Conservation (phyloP, 1,140 invertebrate genomes). For the Drosophila obscura region DNA sequence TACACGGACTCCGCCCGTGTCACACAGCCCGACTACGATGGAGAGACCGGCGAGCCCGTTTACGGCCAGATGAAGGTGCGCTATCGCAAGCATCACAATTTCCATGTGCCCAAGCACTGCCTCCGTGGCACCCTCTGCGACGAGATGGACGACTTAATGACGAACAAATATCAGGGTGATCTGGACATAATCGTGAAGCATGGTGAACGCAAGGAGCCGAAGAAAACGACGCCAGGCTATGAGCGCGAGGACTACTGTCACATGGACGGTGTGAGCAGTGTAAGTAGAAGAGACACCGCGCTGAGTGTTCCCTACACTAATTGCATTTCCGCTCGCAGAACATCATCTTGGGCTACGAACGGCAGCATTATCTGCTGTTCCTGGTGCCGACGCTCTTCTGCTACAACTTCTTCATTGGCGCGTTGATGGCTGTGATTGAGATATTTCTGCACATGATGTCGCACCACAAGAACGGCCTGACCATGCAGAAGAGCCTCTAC, state of each 20-base stretch:
- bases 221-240: conserved; percentile 57
- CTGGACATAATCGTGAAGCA: conserved; percentile 53
- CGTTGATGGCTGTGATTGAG: conserved; percentile 74
- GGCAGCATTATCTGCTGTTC: conserved; percentile 69
- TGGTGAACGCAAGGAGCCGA: conserved; percentile 25
- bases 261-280: conserved; percentile 78
- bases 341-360: conserved; percentile 79
- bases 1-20: conserved; percentile 61
- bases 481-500: conserved; percentile 84
- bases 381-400: conserved; percentile 83
- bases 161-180: conserved; percentile 51
- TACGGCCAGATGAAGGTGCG: conserved; percentile 73
- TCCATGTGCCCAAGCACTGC: conserved; percentile 70
- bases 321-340: conserved; percentile 48
- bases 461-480: conserved; percentile 85
- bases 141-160: conserved; percentile 62
- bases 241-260: conserved; percentile 72
- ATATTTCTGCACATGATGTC: conserved; percentile 85
- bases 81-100: conserved; percentile 71
- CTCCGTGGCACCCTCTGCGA: conserved; percentile 64
- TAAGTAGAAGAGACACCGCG: conserved; percentile 27
- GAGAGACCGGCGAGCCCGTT: conserved; percentile 76
- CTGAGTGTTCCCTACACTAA: too few relatives aligned
- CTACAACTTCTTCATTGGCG: conserved; percentile 74
- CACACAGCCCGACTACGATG: conserved; percentile 62